Percentiles rank a stretch among this genome's conserved stretches.
phyloP scores from a whole-genome alignment of 35 echinoderm and acorn worm species.

The Strongylocentrotus purpuratus region DNA sequence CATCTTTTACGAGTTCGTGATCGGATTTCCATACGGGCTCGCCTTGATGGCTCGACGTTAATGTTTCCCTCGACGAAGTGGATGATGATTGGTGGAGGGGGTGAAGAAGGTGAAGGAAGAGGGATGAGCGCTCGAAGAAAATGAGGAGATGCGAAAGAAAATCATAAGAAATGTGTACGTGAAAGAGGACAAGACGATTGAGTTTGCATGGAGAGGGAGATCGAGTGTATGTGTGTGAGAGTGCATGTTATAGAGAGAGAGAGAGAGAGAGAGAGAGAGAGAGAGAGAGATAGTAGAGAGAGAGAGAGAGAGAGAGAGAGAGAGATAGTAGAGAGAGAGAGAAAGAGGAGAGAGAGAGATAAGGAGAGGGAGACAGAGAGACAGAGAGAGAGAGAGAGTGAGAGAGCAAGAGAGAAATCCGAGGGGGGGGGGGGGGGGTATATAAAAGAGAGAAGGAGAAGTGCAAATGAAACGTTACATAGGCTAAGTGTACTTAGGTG shows the following conservation, averaged over 20 bases:
- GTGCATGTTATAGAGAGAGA: background rate
- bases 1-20: slow-evolving; percentile 2
- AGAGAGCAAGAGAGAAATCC: too few species aligned
- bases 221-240: too few species aligned
- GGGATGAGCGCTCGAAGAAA: background rate
- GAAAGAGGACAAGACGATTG: background rate
- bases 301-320: too few species aligned
- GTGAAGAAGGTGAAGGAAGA: background rate
- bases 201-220: background rate
- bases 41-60: background rate
- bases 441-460: too few species aligned
- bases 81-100: background rate
- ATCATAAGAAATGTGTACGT: background rate
- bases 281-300: too few species aligned
- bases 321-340: too few species aligned
- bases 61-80: background rate
- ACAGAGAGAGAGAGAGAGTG: background rate
- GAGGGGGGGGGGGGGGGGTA: too few species aligned
- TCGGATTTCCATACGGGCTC: background rate
- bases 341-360: too few species aligned
- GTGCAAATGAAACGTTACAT: too few species aligned
- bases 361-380: too few species aligned
- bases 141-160: too few species aligned
- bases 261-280: background rate
- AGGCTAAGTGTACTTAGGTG: too few species aligned